phyloP scores from a whole-genome alignment of 2,797 vertebrate genomes.

The Hyperoplus immaculatus region DNA sequence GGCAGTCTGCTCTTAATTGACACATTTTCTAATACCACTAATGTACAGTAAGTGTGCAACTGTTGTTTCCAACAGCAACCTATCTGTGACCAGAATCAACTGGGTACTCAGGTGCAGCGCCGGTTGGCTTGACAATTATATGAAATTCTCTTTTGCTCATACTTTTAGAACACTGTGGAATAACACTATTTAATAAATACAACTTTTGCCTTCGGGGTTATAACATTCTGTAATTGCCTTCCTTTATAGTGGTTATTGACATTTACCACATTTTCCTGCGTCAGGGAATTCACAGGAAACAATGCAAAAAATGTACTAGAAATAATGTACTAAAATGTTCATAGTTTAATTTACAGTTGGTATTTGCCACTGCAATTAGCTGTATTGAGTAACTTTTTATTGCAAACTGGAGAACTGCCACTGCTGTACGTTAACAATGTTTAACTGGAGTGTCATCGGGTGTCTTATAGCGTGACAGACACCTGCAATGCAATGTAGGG shows the following conservation, averaged over 20 bases:
- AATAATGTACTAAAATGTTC: not conserved
- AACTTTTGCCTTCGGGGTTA: not conserved
- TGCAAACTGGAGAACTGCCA: not conserved
- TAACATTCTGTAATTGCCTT: not conserved
- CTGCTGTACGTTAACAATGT: not conserved
- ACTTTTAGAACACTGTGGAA: too few relatives aligned
- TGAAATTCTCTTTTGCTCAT: not conserved
- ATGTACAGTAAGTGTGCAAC: not conserved
- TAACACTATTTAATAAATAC: too few relatives aligned
- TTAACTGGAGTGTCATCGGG: not conserved
- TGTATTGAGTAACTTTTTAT: not conserved
- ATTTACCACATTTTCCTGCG: not conserved
- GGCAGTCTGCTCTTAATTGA: not conserved
- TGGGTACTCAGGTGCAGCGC: not conserved
- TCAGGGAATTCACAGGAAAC: not conserved
- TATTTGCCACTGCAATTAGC: not conserved
- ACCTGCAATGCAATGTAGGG: not conserved
- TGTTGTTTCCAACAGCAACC: not conserved
- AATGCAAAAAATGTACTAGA: not conserved
- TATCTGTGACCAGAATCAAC: not conserved
- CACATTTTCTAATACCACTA: not conserved
- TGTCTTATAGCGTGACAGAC: not conserved
- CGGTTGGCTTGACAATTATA: not conserved
- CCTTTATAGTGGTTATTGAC: not conserved
- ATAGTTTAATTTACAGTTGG: not conserved